These are phyloP conservation scores for Varanus salvator DNA, from an alignment of 2,113 vertebrate genomes.

Conservation along the genomic window DNA sequence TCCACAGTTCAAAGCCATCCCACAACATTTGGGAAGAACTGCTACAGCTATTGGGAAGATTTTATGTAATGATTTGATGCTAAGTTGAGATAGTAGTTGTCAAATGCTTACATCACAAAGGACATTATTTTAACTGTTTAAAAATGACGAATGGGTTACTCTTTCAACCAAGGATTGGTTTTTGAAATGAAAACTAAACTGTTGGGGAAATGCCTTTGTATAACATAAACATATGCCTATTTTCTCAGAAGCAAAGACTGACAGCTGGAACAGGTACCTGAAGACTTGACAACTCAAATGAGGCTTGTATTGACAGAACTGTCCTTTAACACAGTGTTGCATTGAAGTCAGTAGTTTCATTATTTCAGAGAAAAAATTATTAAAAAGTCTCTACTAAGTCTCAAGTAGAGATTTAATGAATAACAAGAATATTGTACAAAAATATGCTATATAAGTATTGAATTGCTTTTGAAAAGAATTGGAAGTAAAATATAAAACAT, in stretches of 20 bases:
- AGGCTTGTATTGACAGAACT: neutral
- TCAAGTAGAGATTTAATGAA: neutral
- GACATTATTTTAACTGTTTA: constrained; percentile 23
- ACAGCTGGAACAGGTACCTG: neutral
- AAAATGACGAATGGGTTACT: neutral
- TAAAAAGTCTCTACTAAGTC: neutral
- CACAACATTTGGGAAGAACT: neutral
- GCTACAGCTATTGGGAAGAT: neutral
- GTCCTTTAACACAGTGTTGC: neutral
- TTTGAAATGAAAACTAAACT: neutral
- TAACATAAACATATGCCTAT: neutral
- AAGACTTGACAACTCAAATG: neutral
- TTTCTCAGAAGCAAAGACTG: neutral
- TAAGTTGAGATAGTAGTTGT: neutral
- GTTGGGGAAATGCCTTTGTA: neutral
- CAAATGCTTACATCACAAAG: constrained; percentile 40
- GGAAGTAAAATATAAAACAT: neutral
- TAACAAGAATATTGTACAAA: neutral
- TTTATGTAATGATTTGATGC: constrained; percentile 3
- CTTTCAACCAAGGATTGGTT: neutral
- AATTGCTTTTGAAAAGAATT: neutral
- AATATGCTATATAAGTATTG: neutral
- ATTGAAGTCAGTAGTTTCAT: neutral
- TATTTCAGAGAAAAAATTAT: neutral
- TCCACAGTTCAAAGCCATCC: neutral